These are phyloP conservation scores for Indicator indicator DNA, from an alignment of 2,113 vertebrate genomes.

Conservation along the genomic window DNA sequence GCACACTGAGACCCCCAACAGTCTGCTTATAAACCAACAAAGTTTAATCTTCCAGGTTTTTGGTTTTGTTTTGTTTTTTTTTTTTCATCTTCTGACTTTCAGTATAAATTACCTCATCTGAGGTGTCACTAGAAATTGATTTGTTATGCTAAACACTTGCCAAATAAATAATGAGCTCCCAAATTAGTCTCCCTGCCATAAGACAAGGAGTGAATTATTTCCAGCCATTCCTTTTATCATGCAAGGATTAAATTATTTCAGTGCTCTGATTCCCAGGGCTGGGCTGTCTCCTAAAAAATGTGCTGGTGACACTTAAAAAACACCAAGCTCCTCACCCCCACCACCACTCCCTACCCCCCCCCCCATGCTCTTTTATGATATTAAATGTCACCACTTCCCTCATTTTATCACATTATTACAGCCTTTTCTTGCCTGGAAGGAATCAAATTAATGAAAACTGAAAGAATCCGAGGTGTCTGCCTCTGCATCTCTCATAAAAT, in stretches of 20 bases:
- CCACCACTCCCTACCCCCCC: background rate
- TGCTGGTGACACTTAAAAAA: conserved; percentile 55
- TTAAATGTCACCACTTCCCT: conserved; percentile 71
- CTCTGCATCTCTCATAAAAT: conserved; percentile 24
- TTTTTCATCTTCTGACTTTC: conserved; percentile 70
- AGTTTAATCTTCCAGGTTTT: conserved; percentile 40
- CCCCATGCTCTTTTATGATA: conserved; percentile 62
- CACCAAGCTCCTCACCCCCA: background rate
- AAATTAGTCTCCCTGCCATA: conserved; percentile 69
- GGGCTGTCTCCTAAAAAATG: background rate
- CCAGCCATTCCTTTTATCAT: conserved; percentile 57
- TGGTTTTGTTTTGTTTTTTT: background rate
- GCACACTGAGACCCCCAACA: background rate
- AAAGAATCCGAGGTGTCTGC: conserved; percentile 27
- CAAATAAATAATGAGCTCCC: conserved; percentile 82
- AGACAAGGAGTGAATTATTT: conserved; percentile 77
- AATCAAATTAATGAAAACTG: conserved; percentile 60
- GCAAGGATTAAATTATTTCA: conserved; percentile 57
- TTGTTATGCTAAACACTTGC: conserved; percentile 78
- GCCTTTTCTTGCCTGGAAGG: conserved; percentile 55
- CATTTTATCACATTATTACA: conserved; percentile 70
- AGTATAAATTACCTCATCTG: conserved; percentile 72
- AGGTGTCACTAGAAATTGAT: conserved; percentile 76
- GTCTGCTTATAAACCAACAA: background rate
- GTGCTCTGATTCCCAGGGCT: background rate